These are phyloP conservation scores for Papilio demoleus DNA, from an alignment of 2,888 invertebrate genomes.

Conservation along the genomic window DNA sequence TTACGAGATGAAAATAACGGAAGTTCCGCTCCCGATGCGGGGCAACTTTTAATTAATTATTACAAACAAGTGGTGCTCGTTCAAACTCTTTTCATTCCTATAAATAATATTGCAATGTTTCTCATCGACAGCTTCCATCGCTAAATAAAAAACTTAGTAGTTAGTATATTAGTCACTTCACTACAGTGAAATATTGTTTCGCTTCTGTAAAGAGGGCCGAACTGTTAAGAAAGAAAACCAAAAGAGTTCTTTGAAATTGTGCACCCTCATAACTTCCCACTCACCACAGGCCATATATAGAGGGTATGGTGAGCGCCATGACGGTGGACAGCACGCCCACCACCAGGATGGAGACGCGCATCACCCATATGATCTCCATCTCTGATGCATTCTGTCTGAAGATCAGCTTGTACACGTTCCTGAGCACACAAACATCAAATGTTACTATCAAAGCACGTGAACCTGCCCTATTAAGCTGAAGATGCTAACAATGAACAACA, in stretches of 20 bases:
- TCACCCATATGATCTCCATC: constrained; percentile 98
- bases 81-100: not conserved
- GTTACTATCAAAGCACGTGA: too few relatives aligned
- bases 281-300: constrained; percentile 98
- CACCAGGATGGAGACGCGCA: constrained; percentile 95
- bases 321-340: constrained; percentile 96
- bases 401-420: constrained; percentile 98
- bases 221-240: too few relatives aligned
- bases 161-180: not conserved
- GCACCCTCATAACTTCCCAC: constrained; percentile 48
- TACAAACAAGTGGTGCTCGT: not conserved
- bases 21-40: not conserved
- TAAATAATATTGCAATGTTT: not conserved
- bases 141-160: not conserved
- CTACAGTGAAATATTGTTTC: not conserved
- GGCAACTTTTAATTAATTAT: constrained; percentile 16
- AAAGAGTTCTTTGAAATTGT: too few relatives aligned
- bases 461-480: too few relatives aligned
- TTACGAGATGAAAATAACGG: not conserved
- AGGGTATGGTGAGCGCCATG: constrained; percentile 98
- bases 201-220: too few relatives aligned
- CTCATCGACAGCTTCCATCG: not conserved
- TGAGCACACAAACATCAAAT: constrained; percentile 46
- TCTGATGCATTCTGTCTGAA: constrained; percentile 98
- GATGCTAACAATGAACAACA: too few relatives aligned